These are phyloP conservation scores for Elanus axillaris DNA, from an alignment of 2,113 vertebrate species.

Conservation along the genomic window DNA sequence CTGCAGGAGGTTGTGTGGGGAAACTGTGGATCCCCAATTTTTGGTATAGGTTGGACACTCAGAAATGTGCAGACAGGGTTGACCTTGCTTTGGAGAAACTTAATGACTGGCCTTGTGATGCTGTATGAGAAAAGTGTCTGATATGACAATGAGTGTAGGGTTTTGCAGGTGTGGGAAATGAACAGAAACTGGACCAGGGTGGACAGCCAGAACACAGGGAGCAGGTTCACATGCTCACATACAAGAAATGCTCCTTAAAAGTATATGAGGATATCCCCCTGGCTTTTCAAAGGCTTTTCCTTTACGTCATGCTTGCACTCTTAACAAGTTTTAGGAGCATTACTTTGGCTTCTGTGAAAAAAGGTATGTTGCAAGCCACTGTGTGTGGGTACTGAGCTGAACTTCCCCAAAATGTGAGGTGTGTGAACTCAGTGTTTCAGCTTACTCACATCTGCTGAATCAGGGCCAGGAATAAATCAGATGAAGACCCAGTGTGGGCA, in stretches of 20 bases:
- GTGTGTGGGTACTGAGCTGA: neutral
- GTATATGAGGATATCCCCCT: neutral
- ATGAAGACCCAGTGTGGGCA: neutral
- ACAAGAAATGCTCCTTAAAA: neutral
- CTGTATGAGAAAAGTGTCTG: neutral
- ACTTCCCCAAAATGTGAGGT: neutral
- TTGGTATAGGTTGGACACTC: neutral
- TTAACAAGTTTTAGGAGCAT: neutral
- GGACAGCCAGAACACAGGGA: neutral
- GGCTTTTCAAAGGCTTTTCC: neutral
- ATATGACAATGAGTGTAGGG: neutral
- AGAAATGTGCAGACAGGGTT: neutral
- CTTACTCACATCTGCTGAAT: neutral
- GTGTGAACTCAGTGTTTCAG: neutral
- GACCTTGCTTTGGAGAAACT: neutral
- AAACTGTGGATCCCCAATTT: neutral
- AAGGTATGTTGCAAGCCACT: neutral
- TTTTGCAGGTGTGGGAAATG: neutral
- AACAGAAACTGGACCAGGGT: neutral
- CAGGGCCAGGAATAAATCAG: neutral
- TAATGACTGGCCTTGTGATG: neutral
- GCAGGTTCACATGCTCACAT: neutral
- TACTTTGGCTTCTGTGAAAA: neutral
- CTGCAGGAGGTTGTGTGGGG: neutral
- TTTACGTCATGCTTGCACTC: neutral